Evolutionary conservation across 2,113 vertebrate species (phyloP).

Genomic region (Phainopepla nitens): DNA sequence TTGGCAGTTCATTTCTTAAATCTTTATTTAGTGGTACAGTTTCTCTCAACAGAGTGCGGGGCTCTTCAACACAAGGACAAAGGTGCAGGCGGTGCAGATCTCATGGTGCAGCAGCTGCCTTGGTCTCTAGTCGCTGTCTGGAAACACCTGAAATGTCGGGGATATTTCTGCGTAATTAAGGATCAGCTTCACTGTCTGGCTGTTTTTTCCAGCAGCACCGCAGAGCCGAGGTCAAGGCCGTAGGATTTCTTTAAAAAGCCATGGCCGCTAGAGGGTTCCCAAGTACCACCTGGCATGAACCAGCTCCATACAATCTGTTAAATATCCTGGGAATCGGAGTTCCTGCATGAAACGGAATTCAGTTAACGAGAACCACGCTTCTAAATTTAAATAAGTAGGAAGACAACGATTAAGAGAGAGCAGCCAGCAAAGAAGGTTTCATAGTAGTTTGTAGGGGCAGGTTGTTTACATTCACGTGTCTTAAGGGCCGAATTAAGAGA

Average conservation of each 20-base stretch:
- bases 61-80: not conserved
- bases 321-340: not conserved
- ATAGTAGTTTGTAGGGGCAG: not conserved
- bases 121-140: not conserved
- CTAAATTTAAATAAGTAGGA: not conserved
- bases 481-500: not conserved
- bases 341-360: accelerated
- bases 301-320: not conserved
- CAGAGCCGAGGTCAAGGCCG: not conserved
- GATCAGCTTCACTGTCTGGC: not conserved
- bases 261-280: not conserved
- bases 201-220: not conserved
- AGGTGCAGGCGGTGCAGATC: not conserved
- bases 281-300: not conserved
- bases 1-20: not conserved
- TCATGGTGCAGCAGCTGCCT: not conserved
- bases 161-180: not conserved
- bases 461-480: not conserved
- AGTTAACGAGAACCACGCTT: accelerated
- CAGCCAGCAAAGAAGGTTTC: not conserved
- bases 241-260: not conserved
- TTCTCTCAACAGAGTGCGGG: not conserved
- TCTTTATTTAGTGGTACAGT: not conserved
- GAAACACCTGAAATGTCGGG: not conserved
- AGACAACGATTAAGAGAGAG: not conserved